Evolutionary conservation across 2,888 invertebrate species (phyloP).

Genomic region (Himalopsyche kuldschensis): DNA sequence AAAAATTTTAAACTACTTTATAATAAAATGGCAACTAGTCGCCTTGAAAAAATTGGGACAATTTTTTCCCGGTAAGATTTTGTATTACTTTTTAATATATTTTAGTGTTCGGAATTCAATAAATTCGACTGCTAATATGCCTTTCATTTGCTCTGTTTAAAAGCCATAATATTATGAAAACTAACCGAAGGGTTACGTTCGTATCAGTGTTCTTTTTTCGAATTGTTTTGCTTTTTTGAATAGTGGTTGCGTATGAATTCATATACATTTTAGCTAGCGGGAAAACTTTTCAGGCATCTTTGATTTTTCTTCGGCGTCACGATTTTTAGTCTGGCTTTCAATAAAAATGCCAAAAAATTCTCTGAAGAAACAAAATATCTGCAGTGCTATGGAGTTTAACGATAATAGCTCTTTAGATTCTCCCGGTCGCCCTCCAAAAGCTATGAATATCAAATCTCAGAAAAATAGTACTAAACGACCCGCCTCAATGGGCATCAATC

Average conservation of each 20-base stretch:
- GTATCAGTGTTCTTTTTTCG: too few relatives aligned
- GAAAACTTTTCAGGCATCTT: background rate
- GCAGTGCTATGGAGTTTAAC: background rate
- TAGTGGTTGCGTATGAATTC: background rate
- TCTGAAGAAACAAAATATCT: background rate
- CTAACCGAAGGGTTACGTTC: too few relatives aligned
- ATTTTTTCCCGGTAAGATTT: slow-evolving; percentile 66
- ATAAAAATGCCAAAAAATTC: background rate
- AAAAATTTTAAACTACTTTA: background rate
- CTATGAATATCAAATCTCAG: background rate
- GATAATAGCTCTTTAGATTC: background rate
- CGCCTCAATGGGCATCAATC: background rate
- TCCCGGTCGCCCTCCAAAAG: background rate
- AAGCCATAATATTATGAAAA: too few relatives aligned
- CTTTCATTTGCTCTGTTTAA: background rate
- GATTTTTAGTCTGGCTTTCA: background rate
- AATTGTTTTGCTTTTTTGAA: background rate
- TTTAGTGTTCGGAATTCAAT: too few relatives aligned
- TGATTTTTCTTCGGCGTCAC: background rate
- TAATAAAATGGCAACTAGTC: slow-evolving; percentile 64
- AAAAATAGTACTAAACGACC: background rate
- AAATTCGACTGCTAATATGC: background rate
- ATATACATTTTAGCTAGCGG: background rate
- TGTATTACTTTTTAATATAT: background rate
- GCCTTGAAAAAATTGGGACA: slow-evolving; percentile 74